Base-by-base conservation (phyloP, 1,140 invertebrate genomes). In the Drosophila repleta region DNA sequence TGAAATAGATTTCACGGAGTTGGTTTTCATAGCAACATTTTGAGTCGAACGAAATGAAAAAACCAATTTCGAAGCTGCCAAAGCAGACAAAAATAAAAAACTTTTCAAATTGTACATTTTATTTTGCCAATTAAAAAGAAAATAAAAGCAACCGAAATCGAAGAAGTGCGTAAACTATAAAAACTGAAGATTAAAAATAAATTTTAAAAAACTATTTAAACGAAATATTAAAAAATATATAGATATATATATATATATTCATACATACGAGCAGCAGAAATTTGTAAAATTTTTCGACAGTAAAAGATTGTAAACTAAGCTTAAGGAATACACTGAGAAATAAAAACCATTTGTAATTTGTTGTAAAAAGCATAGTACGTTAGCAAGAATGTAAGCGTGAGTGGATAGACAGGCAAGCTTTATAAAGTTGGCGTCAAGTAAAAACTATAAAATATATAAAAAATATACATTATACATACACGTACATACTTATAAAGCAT, bases 291-390 rank as follows among this genome's bases (percentile, higher is more conserved):
- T 81, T 77, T 81, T 81, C 74, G 51, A 72, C 51, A 75, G 69
- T 61, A 62, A 74, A 57, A 76, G 58, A 70, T 71, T 87, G 83
- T 87, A 82, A 76, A 87, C 78, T 85, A 82, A 87, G 62, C 63
- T 35, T 81, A 82, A 82, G 70, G 39, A 52, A 76, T 66, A 77
- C 66, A 71, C 74, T 77, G 39, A 21, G 41, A 74, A 80, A 66
- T 63, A 69, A 66, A 73, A 88, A 79, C 41, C 64, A 88, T 83
- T 88, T 88, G 83, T 88, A 88, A 88, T 88, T 87, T 88, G 83
- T 88, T 88, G 83, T 88, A 88, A 88, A 88, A 83, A 87, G 74
- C 15, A 74, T 70, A 64, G 66, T 53, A 62, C 15, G 46, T 41
- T 39, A 64, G 55, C 39, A 29, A 57, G 15, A 6, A 52, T 51